These are phyloP conservation scores for Rhadinocentrus ornatus DNA, from an alignment of 2,797 vertebrate genomes.

Conservation along the genomic window DNA sequence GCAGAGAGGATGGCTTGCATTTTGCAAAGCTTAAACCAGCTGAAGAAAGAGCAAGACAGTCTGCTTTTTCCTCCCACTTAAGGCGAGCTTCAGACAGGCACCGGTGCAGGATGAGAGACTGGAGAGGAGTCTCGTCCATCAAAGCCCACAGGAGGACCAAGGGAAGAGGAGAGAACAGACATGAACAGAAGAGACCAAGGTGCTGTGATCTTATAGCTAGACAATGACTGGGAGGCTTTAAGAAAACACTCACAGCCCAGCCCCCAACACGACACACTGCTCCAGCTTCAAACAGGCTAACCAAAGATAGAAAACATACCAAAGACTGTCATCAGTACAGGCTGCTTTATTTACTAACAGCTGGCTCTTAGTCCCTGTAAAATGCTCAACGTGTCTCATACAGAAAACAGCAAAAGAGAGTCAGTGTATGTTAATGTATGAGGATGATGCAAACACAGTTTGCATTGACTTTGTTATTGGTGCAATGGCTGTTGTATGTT, in stretches of 20 bases:
- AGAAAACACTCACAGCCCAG: conserved; percentile 50
- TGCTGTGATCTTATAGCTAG: conserved; percentile 65
- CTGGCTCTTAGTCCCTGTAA: conserved; percentile 61
- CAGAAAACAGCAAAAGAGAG: conserved; percentile 29
- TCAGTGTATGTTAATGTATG: conserved; percentile 29
- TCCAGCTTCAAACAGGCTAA: conserved; percentile 59
- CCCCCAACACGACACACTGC: conserved; percentile 49
- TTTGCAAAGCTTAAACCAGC: conserved; percentile 44
- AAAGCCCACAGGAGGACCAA: conserved; percentile 48
- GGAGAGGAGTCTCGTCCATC: conserved; percentile 55
- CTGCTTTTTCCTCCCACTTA: conserved; percentile 47
- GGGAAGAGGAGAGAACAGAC: conserved; percentile 17
- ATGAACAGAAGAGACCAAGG: conserved; percentile 56
- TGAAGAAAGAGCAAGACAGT: conserved; percentile 31
- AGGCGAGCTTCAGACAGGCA: conserved; percentile 47
- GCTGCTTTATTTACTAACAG: conserved; percentile 90
- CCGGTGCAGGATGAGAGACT: conserved; percentile 42
- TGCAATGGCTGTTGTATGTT: conserved; percentile 3
- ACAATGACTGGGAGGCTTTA: conserved; percentile 57
- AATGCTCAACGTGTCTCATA: conserved; percentile 40
- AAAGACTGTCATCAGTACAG: conserved; percentile 73
- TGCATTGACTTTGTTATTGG: not conserved
- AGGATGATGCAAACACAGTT: not conserved
- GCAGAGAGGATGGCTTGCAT: conserved; percentile 27
- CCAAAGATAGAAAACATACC: conserved; percentile 86